Percentiles rank a stretch among this genome's conserved stretches.
Conservation (phyloP, 2,113 vertebrate species). For the Thunnus thynnus region DNA sequence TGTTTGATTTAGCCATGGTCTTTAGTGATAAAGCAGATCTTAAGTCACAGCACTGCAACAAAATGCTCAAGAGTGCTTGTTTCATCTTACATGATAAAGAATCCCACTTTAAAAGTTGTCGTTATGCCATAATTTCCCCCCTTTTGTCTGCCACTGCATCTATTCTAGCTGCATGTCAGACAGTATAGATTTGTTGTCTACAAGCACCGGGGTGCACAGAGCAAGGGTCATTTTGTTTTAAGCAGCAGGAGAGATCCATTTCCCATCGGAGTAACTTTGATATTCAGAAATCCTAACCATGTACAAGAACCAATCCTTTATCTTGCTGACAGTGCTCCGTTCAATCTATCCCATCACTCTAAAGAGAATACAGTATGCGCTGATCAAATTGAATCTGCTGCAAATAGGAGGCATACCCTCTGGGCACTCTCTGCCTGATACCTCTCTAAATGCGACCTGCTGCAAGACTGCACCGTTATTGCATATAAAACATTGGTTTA, state of each 20-base stretch:
- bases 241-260: neutral
- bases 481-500: constrained; percentile 71
- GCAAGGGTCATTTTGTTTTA: neutral
- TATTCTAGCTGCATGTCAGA: neutral
- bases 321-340: constrained; percentile 10
- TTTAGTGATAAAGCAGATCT: neutral
- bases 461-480: constrained; percentile 49
- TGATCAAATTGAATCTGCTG: constrained; percentile 69
- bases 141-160: neutral
- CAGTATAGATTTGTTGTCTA: neutral
- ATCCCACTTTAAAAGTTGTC: neutral
- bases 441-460: constrained; percentile 59
- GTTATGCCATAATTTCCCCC: neutral
- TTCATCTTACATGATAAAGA: neutral
- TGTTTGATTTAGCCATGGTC: no score
- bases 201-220: neutral
- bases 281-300: constrained; percentile 53
- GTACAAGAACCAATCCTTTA: constrained; percentile 25
- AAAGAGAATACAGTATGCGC: constrained; percentile 55
- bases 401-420: constrained; percentile 55
- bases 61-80: neutral
- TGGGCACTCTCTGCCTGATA: constrained; percentile 44
- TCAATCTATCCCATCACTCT: constrained; percentile 20
- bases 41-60: neutral
- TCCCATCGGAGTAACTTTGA: constrained; percentile 9